These are phyloP conservation scores for Sarcoramphus papa DNA, from an alignment of 2,797 vertebrate genomes.

Conservation along the genomic window DNA sequence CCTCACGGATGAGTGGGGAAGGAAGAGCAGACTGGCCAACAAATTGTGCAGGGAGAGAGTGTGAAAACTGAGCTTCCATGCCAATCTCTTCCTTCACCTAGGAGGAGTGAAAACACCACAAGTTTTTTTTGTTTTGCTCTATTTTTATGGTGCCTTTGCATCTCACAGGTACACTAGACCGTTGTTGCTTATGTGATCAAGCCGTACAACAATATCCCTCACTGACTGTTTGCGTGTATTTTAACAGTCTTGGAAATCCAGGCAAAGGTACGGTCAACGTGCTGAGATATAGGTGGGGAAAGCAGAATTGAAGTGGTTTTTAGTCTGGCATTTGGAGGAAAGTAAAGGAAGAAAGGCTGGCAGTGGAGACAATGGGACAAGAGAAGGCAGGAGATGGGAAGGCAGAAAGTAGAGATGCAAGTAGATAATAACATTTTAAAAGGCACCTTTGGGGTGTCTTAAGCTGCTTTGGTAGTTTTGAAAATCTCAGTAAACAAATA, in stretches of 20 bases:
- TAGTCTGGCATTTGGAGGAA: background rate
- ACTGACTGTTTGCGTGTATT: background rate
- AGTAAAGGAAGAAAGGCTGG: background rate
- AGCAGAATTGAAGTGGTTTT: background rate
- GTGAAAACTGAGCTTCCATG: background rate
- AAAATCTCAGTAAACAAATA: background rate
- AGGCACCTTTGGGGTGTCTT: background rate
- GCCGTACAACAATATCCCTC: background rate
- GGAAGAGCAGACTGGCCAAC: background rate
- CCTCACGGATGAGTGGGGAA: background rate
- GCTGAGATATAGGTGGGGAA: background rate
- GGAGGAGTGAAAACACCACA: background rate
- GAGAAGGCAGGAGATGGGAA: background rate
- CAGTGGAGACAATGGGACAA: background rate
- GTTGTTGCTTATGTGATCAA: background rate
- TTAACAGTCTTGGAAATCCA: background rate
- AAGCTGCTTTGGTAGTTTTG: background rate
- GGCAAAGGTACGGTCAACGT: fast-evolving
- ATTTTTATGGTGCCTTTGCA: background rate
- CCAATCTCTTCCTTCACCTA: background rate
- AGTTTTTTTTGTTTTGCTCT: background rate
- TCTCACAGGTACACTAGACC: background rate
- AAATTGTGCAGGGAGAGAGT: background rate
- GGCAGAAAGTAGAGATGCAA: background rate
- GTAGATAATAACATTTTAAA: background rate